phyloP scores from a whole-genome alignment of 2,113 vertebrate species.

The Empidonax alnorum region DNA sequence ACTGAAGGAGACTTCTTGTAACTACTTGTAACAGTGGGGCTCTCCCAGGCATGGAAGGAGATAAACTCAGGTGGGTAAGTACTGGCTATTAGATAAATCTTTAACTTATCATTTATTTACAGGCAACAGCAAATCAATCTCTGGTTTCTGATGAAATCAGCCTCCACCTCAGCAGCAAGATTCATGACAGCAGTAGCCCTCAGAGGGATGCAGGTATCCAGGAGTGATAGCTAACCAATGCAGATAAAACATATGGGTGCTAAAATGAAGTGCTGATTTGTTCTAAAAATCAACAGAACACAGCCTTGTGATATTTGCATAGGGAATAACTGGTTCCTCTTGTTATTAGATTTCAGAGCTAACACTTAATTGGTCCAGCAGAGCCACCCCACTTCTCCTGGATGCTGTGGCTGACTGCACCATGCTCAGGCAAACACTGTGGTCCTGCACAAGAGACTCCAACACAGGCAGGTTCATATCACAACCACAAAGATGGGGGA shows the following conservation, averaged over 20 bases:
- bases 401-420: background rate
- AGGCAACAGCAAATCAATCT: background rate
- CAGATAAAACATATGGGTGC: background rate
- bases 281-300: conserved; percentile 26
- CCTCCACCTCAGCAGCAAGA: background rate
- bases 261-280: background rate
- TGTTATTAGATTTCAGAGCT: background rate
- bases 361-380: background rate
- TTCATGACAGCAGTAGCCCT: background rate
- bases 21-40: background rate
- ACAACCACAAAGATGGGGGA: background rate
- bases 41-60: background rate
- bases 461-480: background rate
- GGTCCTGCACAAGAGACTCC: background rate
- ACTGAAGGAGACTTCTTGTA: background rate
- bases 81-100: background rate
- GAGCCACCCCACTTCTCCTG: background rate
- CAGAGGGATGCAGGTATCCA: background rate
- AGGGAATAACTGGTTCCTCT: background rate
- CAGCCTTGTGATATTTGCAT: background rate
- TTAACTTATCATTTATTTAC: background rate
- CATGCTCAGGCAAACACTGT: rapidly evolving
- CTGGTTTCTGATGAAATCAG: background rate
- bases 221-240: background rate
- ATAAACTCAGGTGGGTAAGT: background rate